Percentiles rank a stretch among this genome's conserved stretches.
Conservation (phyloP, 1,140 invertebrate species). For the Diabrotica undecimpunctata region DNA sequence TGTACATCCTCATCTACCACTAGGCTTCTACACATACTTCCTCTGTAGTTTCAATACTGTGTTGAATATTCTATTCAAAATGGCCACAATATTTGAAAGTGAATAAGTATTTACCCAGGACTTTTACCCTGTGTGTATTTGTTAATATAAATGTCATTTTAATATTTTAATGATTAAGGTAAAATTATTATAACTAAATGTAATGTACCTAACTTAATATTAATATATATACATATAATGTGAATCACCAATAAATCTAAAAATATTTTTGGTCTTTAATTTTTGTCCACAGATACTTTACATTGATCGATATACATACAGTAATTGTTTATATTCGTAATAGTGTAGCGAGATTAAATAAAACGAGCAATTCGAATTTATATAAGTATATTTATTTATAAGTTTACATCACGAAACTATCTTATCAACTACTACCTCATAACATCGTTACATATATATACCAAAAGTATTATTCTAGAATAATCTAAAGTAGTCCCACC, state of each 20-base stretch:
- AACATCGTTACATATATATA: too few relatives aligned
- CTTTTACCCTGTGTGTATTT: neutral
- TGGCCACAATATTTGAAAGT: neutral
- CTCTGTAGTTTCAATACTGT: neutral
- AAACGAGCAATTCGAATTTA: too few relatives aligned
- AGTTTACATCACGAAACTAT: too few relatives aligned
- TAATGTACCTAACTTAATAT: neutral
- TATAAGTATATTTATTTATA: too few relatives aligned
- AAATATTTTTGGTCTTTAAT: neutral
- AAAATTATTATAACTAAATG: neutral
- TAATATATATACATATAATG: neutral
- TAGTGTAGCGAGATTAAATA: too few relatives aligned
- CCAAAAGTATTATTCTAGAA: too few relatives aligned
- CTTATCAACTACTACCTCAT: too few relatives aligned
- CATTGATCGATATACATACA: too few relatives aligned
- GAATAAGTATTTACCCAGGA: neutral
- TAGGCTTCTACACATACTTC: neutral
- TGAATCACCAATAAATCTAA: neutral
- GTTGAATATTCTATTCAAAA: neutral
- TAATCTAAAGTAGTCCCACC: too few relatives aligned
- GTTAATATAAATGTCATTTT: conserved; percentile 3
- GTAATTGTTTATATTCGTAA: too few relatives aligned
- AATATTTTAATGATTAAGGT: neutral
- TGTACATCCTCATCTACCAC: neutral
- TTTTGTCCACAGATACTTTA: too few relatives aligned